phyloP scores from a whole-genome alignment of 2,113 vertebrate species.

The Vidua macroura region DNA sequence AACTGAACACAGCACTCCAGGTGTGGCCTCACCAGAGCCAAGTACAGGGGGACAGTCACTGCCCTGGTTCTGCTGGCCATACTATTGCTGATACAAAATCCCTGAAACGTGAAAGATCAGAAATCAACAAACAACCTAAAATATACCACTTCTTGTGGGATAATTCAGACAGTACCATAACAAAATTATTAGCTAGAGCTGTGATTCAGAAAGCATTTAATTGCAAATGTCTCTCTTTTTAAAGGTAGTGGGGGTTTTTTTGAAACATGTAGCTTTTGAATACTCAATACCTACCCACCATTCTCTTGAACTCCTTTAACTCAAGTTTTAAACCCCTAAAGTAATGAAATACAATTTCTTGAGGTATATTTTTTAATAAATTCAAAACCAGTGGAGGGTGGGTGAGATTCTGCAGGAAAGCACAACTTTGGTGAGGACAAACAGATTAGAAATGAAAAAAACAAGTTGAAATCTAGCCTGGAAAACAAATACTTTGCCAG shows the following conservation, averaged over 20 bases:
- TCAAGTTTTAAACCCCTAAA: neutral
- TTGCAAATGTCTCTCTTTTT: neutral
- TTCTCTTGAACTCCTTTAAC: neutral
- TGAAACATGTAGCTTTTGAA: neutral
- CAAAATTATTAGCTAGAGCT: neutral
- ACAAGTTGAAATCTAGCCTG: neutral
- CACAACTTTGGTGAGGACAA: neutral
- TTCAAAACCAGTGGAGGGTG: neutral
- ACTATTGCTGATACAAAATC: neutral
- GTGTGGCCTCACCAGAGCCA: rapidly evolving
- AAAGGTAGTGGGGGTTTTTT: neutral
- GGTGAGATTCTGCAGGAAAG: neutral
- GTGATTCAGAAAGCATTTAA: neutral
- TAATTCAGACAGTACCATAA: neutral
- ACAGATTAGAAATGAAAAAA: neutral
- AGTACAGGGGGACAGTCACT: neutral
- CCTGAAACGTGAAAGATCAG: neutral
- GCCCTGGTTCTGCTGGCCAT: neutral
- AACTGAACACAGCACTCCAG: neutral
- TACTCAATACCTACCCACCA: neutral
- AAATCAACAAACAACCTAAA: neutral
- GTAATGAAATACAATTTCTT: neutral
- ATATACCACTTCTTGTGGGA: neutral
- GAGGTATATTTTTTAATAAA: neutral
- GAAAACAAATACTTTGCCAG: neutral